phyloP scores from a whole-genome alignment of 1,140 invertebrate species.

The Dolichoris vasculosae region DNA sequence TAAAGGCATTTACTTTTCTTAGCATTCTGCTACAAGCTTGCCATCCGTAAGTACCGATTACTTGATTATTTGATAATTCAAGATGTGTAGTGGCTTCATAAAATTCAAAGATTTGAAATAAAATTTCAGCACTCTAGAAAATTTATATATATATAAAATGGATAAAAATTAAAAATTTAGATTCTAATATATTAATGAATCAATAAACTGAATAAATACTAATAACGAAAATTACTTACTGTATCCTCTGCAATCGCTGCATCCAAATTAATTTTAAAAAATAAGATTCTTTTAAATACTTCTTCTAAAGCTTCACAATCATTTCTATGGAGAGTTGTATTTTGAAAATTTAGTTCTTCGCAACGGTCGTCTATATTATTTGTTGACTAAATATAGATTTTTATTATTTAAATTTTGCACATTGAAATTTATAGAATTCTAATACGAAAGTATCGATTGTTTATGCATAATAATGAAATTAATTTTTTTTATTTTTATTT shows the following conservation, averaged over 20 bases:
- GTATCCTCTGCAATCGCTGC: conserved; percentile 30
- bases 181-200: not conserved
- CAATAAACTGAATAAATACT: not conserved
- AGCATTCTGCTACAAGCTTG: conserved; percentile 44
- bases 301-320: conserved; percentile 50
- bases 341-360: conserved; percentile 43
- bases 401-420: not conserved
- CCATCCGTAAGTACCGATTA: conserved; percentile 43
- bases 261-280: conserved; percentile 44
- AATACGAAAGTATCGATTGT: no score
- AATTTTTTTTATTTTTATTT: no score
- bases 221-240: conserved; percentile 23
- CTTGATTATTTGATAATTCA: conserved; percentile 39
- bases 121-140: conserved; percentile 43
- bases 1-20: conserved; percentile 45
- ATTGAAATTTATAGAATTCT: not conserved
- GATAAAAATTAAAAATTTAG: not conserved
- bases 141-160: not conserved
- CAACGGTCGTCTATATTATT: conserved; percentile 46
- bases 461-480: no score
- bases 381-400: conserved; percentile 14
- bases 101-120: conserved; percentile 51
- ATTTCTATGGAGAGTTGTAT: conserved; percentile 4
- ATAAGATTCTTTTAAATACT: conserved; percentile 44
- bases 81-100: conserved; percentile 44